Percentiles rank a stretch among this genome's conserved stretches.
Conservation (phyloP, 2,113 vertebrate species). For the Empidonax traillii region DNA sequence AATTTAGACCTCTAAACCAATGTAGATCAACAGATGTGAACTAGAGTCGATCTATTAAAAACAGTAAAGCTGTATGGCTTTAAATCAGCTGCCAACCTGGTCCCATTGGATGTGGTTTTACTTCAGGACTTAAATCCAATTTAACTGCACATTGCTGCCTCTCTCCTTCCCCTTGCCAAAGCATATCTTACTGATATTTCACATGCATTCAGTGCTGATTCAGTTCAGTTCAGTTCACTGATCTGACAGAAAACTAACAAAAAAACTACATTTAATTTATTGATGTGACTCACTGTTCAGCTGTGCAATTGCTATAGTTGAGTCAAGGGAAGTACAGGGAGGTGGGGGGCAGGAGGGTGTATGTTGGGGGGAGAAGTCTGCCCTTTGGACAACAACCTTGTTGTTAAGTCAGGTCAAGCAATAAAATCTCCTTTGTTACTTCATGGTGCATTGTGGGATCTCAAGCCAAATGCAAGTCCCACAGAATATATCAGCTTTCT, state of each 20-base stretch:
- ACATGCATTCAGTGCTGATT: neutral
- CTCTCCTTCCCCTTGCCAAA: neutral
- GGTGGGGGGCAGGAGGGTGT: neutral
- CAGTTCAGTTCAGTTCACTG: slow-evolving; percentile 19
- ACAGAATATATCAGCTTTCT: neutral
- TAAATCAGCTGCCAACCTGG: neutral
- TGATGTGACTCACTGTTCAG: slow-evolving; percentile 1
- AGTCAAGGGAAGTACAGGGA: neutral
- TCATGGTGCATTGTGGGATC: fast-evolving
- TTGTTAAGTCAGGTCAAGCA: neutral
- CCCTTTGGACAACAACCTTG: neutral
- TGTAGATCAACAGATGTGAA: neutral
- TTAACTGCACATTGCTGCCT: neutral
- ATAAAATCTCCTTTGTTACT: neutral
- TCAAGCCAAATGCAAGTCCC: neutral
- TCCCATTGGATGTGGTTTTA: neutral
- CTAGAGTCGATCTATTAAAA: neutral
- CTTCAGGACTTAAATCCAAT: neutral
- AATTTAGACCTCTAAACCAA: neutral
- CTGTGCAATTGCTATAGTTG: neutral
- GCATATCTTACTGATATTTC: neutral
- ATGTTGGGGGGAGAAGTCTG: neutral
- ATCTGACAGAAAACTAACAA: neutral
- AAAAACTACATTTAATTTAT: neutral
- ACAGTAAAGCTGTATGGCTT: neutral